A percentile compares a stretch with the other conserved stretches of the same genome.
Evolutionary conservation across 2,113 vertebrate species (phyloP).

Genomic region (Catharus bicknelli): DNA sequence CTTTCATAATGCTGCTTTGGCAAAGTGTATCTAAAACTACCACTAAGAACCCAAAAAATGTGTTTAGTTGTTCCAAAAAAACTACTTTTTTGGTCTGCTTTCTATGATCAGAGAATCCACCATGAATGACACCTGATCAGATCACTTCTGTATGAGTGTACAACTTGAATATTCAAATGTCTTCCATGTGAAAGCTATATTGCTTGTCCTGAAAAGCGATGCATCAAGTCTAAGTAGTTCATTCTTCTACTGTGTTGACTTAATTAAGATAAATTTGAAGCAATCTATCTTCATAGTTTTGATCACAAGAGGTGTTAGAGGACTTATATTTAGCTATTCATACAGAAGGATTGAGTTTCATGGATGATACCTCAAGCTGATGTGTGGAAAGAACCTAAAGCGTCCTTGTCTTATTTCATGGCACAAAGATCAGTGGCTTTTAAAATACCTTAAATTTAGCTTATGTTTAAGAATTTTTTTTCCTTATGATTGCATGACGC

Average conservation of each 20-base stretch:
- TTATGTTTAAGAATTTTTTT: background rate
- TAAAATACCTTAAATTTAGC: background rate
- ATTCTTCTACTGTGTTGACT: conserved; percentile 1
- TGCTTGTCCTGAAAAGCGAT: background rate
- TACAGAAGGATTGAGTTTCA: background rate
- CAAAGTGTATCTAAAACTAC: background rate
- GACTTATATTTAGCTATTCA: background rate
- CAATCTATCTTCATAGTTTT: background rate
- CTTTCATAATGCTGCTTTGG: background rate
- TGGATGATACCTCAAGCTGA: background rate
- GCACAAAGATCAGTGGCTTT: background rate
- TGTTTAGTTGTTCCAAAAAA: background rate
- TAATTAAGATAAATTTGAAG: background rate
- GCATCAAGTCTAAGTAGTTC: background rate
- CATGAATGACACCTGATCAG: background rate
- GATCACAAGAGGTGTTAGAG: conserved; percentile 11
- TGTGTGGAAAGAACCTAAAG: background rate
- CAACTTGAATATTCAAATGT: background rate
- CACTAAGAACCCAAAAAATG: background rate
- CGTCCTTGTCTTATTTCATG: background rate
- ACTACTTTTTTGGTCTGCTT: background rate
- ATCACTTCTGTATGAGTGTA: background rate
- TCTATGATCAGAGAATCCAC: background rate
- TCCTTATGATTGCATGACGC: background rate
- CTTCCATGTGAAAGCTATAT: background rate